Base-by-base conservation (phyloP, 1,140 invertebrate species). In the Heliconius hewitsoni region DNA sequence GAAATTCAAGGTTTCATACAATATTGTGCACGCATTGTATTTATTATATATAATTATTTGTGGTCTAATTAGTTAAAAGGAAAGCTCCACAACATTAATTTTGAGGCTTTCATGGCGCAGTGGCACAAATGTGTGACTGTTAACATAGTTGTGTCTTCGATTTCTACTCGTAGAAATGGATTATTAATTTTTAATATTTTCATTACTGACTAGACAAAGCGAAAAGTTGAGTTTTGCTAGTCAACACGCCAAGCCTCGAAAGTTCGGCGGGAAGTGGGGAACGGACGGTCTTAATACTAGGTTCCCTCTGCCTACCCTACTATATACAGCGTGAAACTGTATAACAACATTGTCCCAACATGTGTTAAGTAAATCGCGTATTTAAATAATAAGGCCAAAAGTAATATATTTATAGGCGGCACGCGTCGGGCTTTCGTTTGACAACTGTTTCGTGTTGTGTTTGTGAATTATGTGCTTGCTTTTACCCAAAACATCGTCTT, bases 371-470 rank as follows among this genome's bases (percentile, higher is more conserved):
- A 78, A 42, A 39, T 78, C 50, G 76, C 73, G 73, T 81, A 78
- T 81, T 83, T 86, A 83, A 86, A 85, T 83, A 86, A 83, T 75
- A 83, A 80, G 80, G 77, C 81, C 80, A 82, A 82, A 74, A 80
- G 82, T 85, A 83, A 81, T 82, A 76, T 85, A 87, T 87, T 85
- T 85, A 83, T 84, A 84, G 81, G 83, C 84, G 74, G 84, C 85
- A 83, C 83, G 84, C 82, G 84, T 85, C 82, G 79, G 81, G 85
- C 81, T 83, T 84, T 84, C 83, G 83, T 87, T 84, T 85, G 85
- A 87, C 85, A 85, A 83, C 79, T 85, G 80, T 84, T 86, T 83
- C 84, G 83, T 85, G 81, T 86, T 84, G 81, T 82, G 85, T 84
- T 84, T 82, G 77, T 85, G 82, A 87, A 86, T 83, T 86, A 86